Percentiles rank a stretch among this genome's conserved stretches.
Conservation (phyloP, 2,113 vertebrate species). For the Paramisgurnus dabryanus region DNA sequence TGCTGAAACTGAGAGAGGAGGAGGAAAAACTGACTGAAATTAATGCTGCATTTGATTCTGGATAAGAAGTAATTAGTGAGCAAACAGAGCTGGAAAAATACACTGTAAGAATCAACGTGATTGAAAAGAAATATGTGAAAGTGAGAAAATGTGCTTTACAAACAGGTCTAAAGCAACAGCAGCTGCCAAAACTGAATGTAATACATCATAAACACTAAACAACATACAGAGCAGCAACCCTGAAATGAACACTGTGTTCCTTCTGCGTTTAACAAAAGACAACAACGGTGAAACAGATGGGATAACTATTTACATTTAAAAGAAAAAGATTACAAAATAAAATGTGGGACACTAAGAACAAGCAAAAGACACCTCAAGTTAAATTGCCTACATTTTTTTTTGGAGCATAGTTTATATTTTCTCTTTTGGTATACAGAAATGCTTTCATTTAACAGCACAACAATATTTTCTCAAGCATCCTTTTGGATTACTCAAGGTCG, state of each 20-base stretch:
- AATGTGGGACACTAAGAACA: slow-evolving; percentile 7
- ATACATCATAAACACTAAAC: slow-evolving; percentile 27
- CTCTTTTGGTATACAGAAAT: neutral
- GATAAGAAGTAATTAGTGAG: slow-evolving; percentile 11
- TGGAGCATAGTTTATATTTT: neutral
- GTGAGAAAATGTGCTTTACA: neutral
- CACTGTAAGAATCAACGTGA: neutral
- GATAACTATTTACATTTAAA: slow-evolving; percentile 25
- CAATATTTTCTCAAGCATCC: slow-evolving; percentile 12
- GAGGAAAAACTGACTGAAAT: neutral
- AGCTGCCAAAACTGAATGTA: slow-evolving; percentile 30
- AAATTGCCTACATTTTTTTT: slow-evolving; percentile 9
- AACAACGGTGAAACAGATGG: slow-evolving; percentile 19
- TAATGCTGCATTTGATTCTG: slow-evolving; percentile 13
- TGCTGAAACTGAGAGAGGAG: slow-evolving; percentile 82
- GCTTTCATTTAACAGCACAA: slow-evolving; percentile 19
- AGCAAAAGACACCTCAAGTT: slow-evolving; percentile 11
- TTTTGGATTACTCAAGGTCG: slow-evolving; percentile 14
- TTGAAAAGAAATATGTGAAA: neutral
- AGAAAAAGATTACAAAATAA: slow-evolving; percentile 13
- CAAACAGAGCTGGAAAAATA: slow-evolving; percentile 16
- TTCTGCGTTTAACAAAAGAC: slow-evolving; percentile 11
- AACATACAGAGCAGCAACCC: slow-evolving; percentile 7
- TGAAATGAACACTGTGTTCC: slow-evolving; percentile 8
- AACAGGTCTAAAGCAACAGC: slow-evolving; percentile 1